Evolutionary conservation across 1,140 invertebrate genomes (phyloP).

Genomic region (Coptotermes formosanus): DNA sequence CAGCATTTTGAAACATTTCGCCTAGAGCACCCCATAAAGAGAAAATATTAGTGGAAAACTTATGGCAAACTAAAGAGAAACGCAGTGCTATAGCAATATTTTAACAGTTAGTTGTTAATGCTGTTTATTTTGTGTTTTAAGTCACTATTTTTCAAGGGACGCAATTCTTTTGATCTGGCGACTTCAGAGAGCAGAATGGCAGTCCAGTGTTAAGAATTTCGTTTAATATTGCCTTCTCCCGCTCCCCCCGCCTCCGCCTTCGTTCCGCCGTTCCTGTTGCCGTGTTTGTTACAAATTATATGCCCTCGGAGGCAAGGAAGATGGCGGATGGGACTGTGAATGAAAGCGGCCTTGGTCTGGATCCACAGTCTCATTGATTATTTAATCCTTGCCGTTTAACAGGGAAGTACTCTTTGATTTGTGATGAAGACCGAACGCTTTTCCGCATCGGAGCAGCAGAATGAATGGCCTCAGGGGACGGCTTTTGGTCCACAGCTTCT

Average conservation of each 20-base stretch:
- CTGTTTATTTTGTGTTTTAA: no score
- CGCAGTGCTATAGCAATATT: no score
- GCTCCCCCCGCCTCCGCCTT: neutral
- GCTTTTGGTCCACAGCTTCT: no score
- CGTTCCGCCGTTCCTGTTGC: neutral
- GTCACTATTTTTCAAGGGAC: no score
- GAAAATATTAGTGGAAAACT: no score
- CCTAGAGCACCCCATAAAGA: no score
- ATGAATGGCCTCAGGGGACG: no score
- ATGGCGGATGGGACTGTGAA: neutral
- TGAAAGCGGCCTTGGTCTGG: neutral
- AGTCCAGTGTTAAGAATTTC: neutral
- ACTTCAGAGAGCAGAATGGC: neutral
- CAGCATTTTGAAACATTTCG: no score
- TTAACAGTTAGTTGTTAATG: no score
- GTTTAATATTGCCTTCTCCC: neutral
- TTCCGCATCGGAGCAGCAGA: neutral
- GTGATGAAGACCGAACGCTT: neutral
- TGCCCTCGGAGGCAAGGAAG: neutral
- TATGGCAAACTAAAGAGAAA: no score
- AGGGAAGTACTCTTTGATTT: neutral
- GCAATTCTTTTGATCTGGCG: no score
- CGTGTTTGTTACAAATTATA: constrained; percentile 6
- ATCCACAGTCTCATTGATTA: neutral
- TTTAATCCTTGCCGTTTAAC: neutral